A percentile compares a stretch with the other conserved stretches of the same genome.
phyloP scores from a whole-genome alignment of 2,113 vertebrate species.

The Saccopteryx leptura region DNA sequence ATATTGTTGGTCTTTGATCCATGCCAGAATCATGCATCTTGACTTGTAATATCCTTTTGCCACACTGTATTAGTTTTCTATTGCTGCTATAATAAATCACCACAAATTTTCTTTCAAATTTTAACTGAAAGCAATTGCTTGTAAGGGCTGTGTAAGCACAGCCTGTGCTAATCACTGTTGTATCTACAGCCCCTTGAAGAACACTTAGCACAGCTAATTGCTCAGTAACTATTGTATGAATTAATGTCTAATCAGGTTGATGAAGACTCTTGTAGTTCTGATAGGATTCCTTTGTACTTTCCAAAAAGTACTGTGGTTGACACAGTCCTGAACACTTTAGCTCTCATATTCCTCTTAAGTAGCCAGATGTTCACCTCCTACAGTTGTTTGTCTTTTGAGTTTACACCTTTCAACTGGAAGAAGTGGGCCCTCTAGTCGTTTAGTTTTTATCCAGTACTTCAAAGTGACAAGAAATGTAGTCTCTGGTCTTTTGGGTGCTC shows the following conservation, averaged over 20 bases:
- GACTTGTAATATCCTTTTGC: neutral
- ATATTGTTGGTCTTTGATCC: conserved; percentile 1
- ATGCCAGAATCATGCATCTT: neutral
- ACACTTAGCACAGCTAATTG: neutral
- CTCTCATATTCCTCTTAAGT: neutral
- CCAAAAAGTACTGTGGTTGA: neutral
- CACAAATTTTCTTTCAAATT: neutral
- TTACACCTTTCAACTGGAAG: neutral
- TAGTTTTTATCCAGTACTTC: conserved; percentile 19
- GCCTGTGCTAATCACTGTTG: neutral
- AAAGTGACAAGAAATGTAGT: neutral
- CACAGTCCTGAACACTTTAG: neutral
- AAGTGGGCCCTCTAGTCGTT: neutral
- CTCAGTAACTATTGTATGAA: neutral
- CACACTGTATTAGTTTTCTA: neutral
- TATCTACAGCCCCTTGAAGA: neutral
- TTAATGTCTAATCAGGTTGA: neutral
- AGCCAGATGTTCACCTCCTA: neutral
- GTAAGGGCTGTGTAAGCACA: neutral
- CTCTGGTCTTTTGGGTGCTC: neutral
- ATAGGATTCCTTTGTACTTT: neutral
- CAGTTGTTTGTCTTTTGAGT: neutral
- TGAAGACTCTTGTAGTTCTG: neutral
- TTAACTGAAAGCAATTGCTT: conserved; percentile 30
- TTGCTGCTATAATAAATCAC: neutral